phyloP scores from a whole-genome alignment of 2,888 invertebrate genomes.

The Aleiodes alternator region DNA sequence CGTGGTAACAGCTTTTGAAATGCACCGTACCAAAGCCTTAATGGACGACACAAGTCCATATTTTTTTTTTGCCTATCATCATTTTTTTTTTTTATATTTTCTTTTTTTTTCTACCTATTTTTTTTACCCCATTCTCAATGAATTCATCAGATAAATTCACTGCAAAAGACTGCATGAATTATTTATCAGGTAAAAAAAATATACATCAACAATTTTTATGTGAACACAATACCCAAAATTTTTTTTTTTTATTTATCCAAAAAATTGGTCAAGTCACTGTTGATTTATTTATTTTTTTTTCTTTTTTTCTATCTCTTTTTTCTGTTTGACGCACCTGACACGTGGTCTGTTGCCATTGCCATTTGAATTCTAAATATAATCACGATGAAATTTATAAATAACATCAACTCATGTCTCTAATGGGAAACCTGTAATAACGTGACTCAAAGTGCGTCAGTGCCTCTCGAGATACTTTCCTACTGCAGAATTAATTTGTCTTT shows the following conservation, averaged over 20 bases:
- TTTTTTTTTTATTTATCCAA: no score
- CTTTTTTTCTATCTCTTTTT: neutral
- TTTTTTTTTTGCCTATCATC: neutral
- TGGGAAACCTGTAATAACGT: slow-evolving; percentile 31
- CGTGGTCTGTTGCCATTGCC: slow-evolving; percentile 8
- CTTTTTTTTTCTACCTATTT: neutral
- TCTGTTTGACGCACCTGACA: slow-evolving; percentile 16
- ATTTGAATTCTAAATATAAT: slow-evolving; percentile 19
- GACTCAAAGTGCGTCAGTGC: slow-evolving; percentile 33
- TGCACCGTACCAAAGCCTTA: slow-evolving; percentile 19
- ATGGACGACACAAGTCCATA: slow-evolving; percentile 17
- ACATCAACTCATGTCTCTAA: slow-evolving; percentile 27
- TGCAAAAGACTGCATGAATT: neutral
- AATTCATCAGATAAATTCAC: slow-evolving; percentile 14
- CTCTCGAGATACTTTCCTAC: slow-evolving; percentile 16
- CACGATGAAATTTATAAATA: slow-evolving; percentile 25
- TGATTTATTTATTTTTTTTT: neutral
- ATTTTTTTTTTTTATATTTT: neutral
- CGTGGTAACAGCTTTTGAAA: slow-evolving; percentile 33
- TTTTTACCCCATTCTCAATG: neutral
- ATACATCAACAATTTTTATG: neutral
- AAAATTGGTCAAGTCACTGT: no score
- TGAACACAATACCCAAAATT: neutral
- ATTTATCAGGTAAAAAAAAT: neutral
- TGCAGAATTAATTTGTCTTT: neutral